These are phyloP conservation scores for Phrynocephalus forsythii DNA, from an alignment of 2,797 vertebrate genomes.

Conservation along the genomic window DNA sequence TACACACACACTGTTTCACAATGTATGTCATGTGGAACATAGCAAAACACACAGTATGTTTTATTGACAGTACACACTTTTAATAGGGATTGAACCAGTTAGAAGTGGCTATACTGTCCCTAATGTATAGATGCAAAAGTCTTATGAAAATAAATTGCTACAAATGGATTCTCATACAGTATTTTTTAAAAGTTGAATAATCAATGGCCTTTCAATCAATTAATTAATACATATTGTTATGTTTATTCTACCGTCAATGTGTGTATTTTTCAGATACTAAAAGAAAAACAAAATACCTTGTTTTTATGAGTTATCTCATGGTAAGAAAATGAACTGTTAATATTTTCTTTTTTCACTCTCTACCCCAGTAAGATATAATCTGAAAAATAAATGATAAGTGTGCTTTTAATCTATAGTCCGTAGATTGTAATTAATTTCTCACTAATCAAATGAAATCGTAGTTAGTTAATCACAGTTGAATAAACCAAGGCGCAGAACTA, in stretches of 20 bases:
- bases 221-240: neutral
- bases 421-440: neutral
- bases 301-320: neutral
- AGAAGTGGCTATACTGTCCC: neutral
- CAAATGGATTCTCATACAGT: neutral
- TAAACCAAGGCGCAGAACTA: neutral
- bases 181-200: neutral
- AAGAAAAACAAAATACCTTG: neutral
- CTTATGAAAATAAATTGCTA: neutral
- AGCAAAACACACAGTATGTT: neutral
- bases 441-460: neutral
- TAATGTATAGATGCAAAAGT: neutral
- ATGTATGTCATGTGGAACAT: neutral
- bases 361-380: neutral
- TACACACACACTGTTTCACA: neutral
- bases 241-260: no score
- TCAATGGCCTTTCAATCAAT: neutral
- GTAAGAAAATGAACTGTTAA: neutral
- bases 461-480: conserved; percentile 7
- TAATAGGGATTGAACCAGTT: neutral
- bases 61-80: neutral
- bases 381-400: neutral
- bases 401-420: neutral
- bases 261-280: conserved; percentile 4
- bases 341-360: conserved; percentile 1